Conservation (phyloP, 2,888 invertebrate genomes). For the Drosophila nr. perissopoda region DNA sequence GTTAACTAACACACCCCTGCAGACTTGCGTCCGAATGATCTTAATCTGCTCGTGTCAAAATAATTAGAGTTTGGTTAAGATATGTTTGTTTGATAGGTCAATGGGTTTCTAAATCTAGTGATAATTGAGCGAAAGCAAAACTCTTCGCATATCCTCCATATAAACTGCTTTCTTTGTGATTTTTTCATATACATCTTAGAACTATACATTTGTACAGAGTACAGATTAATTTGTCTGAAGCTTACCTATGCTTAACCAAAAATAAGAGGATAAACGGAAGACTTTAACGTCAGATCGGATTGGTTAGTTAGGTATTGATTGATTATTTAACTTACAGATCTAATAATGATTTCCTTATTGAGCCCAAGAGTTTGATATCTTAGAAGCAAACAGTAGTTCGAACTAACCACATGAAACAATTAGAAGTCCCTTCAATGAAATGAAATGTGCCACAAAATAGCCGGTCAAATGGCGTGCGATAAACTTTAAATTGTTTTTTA, state of each 20-base stretch:
- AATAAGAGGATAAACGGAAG: background rate
- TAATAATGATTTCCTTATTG: background rate
- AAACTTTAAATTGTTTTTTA: slow-evolving; percentile 68
- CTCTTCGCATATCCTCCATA: background rate
- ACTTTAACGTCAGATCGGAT: background rate
- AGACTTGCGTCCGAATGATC: background rate
- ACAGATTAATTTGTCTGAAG: background rate
- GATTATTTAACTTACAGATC: background rate
- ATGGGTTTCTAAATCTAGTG: background rate
- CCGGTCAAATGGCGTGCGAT: slow-evolving; percentile 41
- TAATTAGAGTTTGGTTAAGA: background rate
- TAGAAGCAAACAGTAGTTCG: background rate
- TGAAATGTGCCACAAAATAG: slow-evolving; percentile 20
- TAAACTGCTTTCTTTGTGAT: background rate
- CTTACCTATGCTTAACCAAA: background rate
- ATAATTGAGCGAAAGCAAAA: background rate
- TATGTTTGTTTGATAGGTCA: background rate
- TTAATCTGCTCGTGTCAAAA: background rate
- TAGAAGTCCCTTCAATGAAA: slow-evolving; percentile 2
- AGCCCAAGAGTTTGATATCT: background rate
- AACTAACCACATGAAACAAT: background rate
- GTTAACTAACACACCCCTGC: background rate
- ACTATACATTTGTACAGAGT: background rate
- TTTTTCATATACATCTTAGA: background rate
- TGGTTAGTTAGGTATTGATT: background rate